Evolutionary conservation across 1,140 invertebrate genomes (phyloP), one percentile per base, ranked within the genome.

Genomic region (Chrysomallon squamiferum): DNA sequence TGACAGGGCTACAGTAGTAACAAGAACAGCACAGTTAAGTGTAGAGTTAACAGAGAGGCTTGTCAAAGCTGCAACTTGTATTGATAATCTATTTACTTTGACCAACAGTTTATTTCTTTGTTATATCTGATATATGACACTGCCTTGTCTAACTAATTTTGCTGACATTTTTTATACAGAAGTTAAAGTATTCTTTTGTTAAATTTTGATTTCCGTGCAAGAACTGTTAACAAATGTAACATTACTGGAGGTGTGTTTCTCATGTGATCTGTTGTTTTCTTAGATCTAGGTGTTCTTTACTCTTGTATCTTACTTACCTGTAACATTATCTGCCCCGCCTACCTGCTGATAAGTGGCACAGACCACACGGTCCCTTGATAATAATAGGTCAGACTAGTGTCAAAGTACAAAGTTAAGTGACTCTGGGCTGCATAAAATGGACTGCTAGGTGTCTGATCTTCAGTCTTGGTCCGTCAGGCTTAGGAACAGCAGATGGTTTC

Each of bases 21-120:
- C 35, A 38, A 38, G 35, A 15, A 38, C 35, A 38, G 5, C 15
- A 38, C 35, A 38, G 35, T 38, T 38, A 38, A 38, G 35, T 38
- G 35, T 15, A 7, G 35, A 38, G 35, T 7, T 38, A 38, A 38
- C 35, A 38, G 35, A 38, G 35, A 15, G 35, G 35, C 35, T 15
- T 7, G 15, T 15, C 35, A 22, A 30, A 54, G 50, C 50, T 54
- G 50, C 4, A 54, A 25, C 29, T 30, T 27, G 22, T 29, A 56
- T 64, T 32, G 30, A 57, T 56, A 18, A 3, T 30, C 27, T 70
- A 45, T 73, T 73, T 66, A 47, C 61, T 59, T 65, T 65, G 60
- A 32, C 61, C 64, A 33, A 38, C 66, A 69, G 65, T 72, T 69
- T 74, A 68, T 74, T 67, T 72, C 69, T 74, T 68, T 69, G 69